Conservation (phyloP, 1,140 invertebrate genomes). For the Kradibia gibbosae region DNA sequence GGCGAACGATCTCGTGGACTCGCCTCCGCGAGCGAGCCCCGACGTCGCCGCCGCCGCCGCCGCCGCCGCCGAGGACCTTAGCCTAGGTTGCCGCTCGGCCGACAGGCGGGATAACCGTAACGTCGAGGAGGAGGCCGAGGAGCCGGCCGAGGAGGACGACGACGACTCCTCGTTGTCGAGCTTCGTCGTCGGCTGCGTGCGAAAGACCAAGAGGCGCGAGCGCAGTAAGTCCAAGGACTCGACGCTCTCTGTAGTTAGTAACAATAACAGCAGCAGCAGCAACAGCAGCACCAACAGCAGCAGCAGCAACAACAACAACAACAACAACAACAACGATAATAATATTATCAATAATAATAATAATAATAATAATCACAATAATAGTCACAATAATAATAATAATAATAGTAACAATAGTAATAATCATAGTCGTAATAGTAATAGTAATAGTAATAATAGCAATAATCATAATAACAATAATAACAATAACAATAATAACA, state of each 20-base stretch:
- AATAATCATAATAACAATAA: not conserved
- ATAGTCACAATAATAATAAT: too few species aligned
- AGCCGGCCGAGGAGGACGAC: not conserved
- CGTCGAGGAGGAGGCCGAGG: not conserved
- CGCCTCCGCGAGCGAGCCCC: not conserved
- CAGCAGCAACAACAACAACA: too few species aligned
- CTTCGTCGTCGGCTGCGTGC: slow-evolving; percentile 46
- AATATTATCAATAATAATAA: too few species aligned
- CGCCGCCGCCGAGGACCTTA: too few species aligned
- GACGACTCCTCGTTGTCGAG: slow-evolving; percentile 43
- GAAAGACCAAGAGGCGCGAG: slow-evolving; percentile 64
- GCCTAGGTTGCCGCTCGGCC: not conserved
- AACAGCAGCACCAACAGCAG: slow-evolving; percentile 63
- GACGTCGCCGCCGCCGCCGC: not conserved
- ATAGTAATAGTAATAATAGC: too few species aligned
- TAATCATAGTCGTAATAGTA: too few species aligned
- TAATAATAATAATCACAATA: too few species aligned
- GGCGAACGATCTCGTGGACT: slow-evolving; percentile 69
- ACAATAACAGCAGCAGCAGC: slow-evolving; percentile 1
- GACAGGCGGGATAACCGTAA: not conserved
- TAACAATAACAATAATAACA: not conserved
- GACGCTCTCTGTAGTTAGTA: slow-evolving; percentile 30
- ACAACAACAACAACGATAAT: too few species aligned
- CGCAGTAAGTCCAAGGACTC: slow-evolving; percentile 70
- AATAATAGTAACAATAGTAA: too few species aligned